A percentile compares a stretch with the other conserved stretches of the same genome.
Evolutionary conservation across 2,888 invertebrate genomes (phyloP).

Genomic region (Silvanus unidentatus): DNA sequence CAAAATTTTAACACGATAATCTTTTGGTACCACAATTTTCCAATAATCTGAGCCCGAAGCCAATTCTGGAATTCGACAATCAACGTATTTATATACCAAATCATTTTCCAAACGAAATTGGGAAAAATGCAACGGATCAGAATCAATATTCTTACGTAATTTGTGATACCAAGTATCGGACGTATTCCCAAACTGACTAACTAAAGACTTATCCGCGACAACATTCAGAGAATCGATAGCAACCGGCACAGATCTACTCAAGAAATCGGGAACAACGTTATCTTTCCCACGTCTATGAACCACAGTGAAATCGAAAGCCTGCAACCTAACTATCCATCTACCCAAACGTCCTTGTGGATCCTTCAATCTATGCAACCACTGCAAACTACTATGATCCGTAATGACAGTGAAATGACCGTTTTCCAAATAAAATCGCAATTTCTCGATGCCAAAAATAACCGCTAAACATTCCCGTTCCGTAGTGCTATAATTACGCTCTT

Average conservation of each 20-base stretch:
- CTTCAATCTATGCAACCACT: conserved; percentile 17
- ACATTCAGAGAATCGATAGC: conserved; percentile 4
- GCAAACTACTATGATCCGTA: conserved; percentile 18
- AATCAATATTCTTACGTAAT: too few species aligned
- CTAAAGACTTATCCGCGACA: conserved; percentile 5
- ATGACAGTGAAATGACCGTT: conserved; percentile 16
- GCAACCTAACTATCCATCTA: conserved; percentile 18
- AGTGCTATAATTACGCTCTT: too few species aligned
- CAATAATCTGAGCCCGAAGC: background rate
- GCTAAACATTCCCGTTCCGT: too few species aligned
- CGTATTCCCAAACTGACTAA: conserved; percentile 4
- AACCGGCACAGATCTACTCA: conserved; percentile 13
- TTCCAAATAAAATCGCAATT: conserved; percentile 18
- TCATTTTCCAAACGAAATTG: background rate
- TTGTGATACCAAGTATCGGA: background rate
- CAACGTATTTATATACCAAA: conserved; percentile 2
- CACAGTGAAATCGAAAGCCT: conserved; percentile 15
- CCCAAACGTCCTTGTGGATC: conserved; percentile 18
- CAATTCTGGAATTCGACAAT: too few species aligned
- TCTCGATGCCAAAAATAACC: conserved; percentile 17
- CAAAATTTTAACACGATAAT: background rate
- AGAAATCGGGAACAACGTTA: conserved; percentile 16
- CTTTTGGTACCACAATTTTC: conserved; percentile 9
- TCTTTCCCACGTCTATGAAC: conserved; percentile 18
- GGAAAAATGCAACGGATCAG: background rate